Evolutionary conservation across 2,113 vertebrate genomes (phyloP).

Genomic region (Anthoscopus minutus): DNA sequence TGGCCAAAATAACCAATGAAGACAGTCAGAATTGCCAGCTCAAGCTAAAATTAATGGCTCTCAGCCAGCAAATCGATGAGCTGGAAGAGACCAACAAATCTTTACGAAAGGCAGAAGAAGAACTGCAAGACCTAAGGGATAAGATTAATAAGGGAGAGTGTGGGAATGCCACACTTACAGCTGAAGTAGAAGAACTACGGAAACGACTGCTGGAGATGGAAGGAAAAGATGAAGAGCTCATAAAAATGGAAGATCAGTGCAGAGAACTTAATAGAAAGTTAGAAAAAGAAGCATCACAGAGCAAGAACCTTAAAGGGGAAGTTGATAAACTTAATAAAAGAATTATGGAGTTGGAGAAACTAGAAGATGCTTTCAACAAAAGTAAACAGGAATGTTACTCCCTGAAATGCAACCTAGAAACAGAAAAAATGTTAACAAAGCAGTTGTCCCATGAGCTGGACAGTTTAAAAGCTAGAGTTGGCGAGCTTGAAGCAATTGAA

Average conservation of each 20-base stretch:
- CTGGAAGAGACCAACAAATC: constrained; percentile 93
- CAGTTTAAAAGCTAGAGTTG: constrained; percentile 82
- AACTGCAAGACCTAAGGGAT: constrained; percentile 89
- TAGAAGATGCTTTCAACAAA: constrained; percentile 92
- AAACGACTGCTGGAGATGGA: constrained; percentile 95
- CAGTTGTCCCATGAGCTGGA: constrained; percentile 87
- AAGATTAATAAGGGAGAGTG: constrained; percentile 88
- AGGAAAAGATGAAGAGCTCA: constrained; percentile 94
- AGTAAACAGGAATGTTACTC: constrained; percentile 91
- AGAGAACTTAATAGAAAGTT: constrained; percentile 90
- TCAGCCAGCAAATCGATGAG: constrained; percentile 89
- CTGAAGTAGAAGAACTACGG: constrained; percentile 88
- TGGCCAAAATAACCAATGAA: constrained; percentile 90
- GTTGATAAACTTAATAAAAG: constrained; percentile 90
- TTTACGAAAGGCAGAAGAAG: constrained; percentile 88
- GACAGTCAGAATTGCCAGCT: constrained; percentile 91
- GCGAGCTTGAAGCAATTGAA: constrained; percentile 86
- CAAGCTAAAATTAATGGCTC: constrained; percentile 84
- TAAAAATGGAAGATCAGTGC: constrained; percentile 93
- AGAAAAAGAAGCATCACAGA: constrained; percentile 87
- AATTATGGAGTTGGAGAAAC: constrained; percentile 90
- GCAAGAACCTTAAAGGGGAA: constrained; percentile 84
- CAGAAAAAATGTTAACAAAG: constrained; percentile 87
- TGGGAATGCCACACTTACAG: constrained; percentile 83
- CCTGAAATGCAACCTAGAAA: constrained; percentile 88